Base-by-base conservation (phyloP, 1,140 invertebrate genomes). In the Calosoma granatense region DNA sequence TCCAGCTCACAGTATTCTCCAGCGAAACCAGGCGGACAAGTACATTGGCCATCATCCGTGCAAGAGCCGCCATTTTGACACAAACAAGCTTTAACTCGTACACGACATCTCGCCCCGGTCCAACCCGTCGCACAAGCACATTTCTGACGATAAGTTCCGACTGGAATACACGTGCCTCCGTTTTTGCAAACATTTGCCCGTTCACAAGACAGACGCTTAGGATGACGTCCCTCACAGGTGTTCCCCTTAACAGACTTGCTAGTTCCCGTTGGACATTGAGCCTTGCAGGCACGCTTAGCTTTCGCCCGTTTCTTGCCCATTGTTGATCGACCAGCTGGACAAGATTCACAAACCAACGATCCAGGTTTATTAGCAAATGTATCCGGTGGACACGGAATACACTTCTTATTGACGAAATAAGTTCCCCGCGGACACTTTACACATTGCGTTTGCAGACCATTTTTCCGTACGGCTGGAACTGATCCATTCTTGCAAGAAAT, bases 401-500 rank as follows among this genome's bases (percentile, higher is more conserved):
- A 52, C 76, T 70, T 12, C 60, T 66, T 1, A 77, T 72, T 17
- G 4, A 47, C 3, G 17, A 47, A 47, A 17, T 11, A 84, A n/a
- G 82, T 84, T 19, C 85, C 85, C 60, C 74, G 66, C 2, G 83
- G 81, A 66, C 85, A 87, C 62, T 78, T 78, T 9, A 85, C 83
- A 47, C 41, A 47, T 12, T 17, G 41, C 4, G 15, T 4, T 9
- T 17, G 9, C 17, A 11, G 9, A 82, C 60, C 17, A 12, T 4
- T 9, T 12, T 4, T 3, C 4, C 17, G 9, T 12, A 47, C 17
- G 3, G 41, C 41, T 12, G 41, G 41, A 12, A 47, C 17, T 12
- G 41, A 47, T 17, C 41, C 41, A 47, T 47, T 47, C 17, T 47
- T 47, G 17, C 41, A 47, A 12, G 9, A 4, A 47, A 47, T 47